Base-by-base conservation (phyloP, 1,140 invertebrate genomes). In the Bradysia coprophila region DNA sequence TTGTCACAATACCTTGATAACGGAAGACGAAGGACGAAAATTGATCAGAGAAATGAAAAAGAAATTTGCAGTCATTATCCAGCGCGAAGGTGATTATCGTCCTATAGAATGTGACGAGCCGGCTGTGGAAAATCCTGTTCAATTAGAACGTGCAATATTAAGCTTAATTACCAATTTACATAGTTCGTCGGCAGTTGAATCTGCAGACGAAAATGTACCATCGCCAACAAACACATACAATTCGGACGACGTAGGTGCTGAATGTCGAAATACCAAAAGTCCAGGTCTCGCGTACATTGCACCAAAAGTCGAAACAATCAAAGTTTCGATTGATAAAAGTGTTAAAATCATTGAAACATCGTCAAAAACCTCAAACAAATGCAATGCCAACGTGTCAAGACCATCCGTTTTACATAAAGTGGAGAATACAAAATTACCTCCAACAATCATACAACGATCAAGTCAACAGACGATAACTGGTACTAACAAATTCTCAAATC, bases 1-100 rank as follows among this genome's bases (percentile, higher is more conserved):
- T 10, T 90, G 86, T 53, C 72, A 85, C 39, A 90, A 89, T 54
- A 81, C 79, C 0, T 63, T 86, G n/a, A 67, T 88, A 1, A 63
- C 69, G 22, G 72, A 81, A 48, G 65, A 74, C 34, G 79, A 84
- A 52, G 82, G 81, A 16, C 65, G 69, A 41, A 57, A 69, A 8
- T 60, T 78, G 0, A 73, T 81, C 0, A 62, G 67, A 39, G 66
- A 81, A 42, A 84, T 86, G 80, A 82, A 78, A 55, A 65, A 68
- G 42, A 69, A 71, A 48, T 83, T 71, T 53, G 73, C 73, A 0
- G 73, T 69, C 11, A 66, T 66, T 23, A 68, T 79, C 4, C 67
- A 74, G 45, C n/a, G n/a, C n/a, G 51, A 52, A 13, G 48, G 46
- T 51, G 53, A 55, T 46, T 51, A 54, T 13, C 56, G 60, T 40